Evolutionary conservation across 2,888 invertebrate genomes (phyloP).

Genomic region (Glaucopsyche alexis): DNA sequence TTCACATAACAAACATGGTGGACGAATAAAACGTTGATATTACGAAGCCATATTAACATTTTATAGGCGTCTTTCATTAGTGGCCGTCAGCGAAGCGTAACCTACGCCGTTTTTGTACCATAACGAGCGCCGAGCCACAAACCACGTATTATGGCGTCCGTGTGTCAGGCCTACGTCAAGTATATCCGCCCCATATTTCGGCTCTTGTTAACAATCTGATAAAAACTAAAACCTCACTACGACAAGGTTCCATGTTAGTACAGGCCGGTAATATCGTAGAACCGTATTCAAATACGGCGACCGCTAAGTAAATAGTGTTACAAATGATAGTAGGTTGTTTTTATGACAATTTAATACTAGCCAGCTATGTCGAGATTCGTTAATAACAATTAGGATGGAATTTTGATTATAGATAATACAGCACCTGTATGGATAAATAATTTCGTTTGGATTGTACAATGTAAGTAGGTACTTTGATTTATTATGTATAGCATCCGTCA

Average conservation of each 20-base stretch:
- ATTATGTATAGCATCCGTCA: conserved; percentile 30
- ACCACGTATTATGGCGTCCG: conserved; percentile 71
- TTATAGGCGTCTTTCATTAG: conserved; percentile 58
- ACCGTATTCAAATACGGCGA: conserved; percentile 46
- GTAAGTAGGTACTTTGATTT: background rate
- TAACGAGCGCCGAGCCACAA: conserved; percentile 72
- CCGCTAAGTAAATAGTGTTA: conserved; percentile 51
- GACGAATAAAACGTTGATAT: background rate
- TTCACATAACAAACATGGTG: conserved; percentile 1
- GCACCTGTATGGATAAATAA: conserved; percentile 35
- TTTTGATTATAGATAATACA: conserved; percentile 48
- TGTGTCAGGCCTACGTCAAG: conserved; percentile 73
- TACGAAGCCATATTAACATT: conserved; percentile 18
- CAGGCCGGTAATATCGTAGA: conserved; percentile 39
- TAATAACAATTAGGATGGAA: conserved; percentile 64
- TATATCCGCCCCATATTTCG: conserved; percentile 69
- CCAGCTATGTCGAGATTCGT: conserved; percentile 61
- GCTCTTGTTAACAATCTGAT: conserved; percentile 49
- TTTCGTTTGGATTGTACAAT: conserved; percentile 21
- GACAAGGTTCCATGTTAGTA: conserved; percentile 53
- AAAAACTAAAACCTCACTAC: conserved; percentile 35
- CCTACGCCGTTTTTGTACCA: conserved; percentile 70
- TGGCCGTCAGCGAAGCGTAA: conserved; percentile 68
- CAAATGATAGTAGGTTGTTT: conserved; percentile 66
- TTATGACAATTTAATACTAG: conserved; percentile 73